These are phyloP conservation scores for Erebia ligea DNA, from an alignment of 2,888 invertebrate genomes.

Conservation along the genomic window DNA sequence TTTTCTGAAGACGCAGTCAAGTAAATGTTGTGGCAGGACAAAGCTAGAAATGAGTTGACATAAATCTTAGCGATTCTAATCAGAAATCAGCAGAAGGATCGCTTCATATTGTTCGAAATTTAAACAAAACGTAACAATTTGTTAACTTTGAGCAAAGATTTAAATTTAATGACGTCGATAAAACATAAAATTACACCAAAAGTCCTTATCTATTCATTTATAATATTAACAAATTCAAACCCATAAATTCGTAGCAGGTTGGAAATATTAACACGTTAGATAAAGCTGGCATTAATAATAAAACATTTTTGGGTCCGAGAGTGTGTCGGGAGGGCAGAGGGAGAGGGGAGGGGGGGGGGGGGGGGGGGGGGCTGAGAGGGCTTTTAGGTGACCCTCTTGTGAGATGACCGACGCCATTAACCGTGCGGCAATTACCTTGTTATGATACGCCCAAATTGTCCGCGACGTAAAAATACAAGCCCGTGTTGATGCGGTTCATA, in stretches of 20 bases:
- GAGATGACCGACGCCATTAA: constrained; percentile 49
- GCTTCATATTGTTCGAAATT: too few species aligned
- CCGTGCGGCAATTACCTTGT: constrained; percentile 35
- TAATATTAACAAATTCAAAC: constrained; percentile 11
- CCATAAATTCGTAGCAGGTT: constrained; percentile 28
- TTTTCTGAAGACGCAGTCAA: too few species aligned
- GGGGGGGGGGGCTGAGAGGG: constrained; percentile 25
- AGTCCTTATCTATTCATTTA: not conserved
- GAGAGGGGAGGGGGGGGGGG: not conserved
- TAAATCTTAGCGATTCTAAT: too few species aligned
- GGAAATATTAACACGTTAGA: constrained; percentile 37
- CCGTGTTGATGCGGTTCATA: not conserved
- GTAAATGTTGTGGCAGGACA: too few species aligned
- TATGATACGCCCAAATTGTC: constrained; percentile 25
- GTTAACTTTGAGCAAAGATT: not conserved
- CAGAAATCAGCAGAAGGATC: too few species aligned
- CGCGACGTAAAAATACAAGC: constrained; percentile 21
- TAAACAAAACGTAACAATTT: not conserved
- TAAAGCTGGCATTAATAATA: constrained; percentile 57
- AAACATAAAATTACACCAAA: constrained; percentile 17
- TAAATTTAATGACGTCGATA: not conserved
- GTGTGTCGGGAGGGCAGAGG: not conserved
- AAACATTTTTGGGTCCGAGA: constrained; percentile 50
- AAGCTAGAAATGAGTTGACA: too few species aligned
- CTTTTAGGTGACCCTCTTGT: constrained; percentile 49